Evolutionary conservation across 1,140 invertebrate genomes (phyloP).

Genomic region (Aplysia californica): DNA sequence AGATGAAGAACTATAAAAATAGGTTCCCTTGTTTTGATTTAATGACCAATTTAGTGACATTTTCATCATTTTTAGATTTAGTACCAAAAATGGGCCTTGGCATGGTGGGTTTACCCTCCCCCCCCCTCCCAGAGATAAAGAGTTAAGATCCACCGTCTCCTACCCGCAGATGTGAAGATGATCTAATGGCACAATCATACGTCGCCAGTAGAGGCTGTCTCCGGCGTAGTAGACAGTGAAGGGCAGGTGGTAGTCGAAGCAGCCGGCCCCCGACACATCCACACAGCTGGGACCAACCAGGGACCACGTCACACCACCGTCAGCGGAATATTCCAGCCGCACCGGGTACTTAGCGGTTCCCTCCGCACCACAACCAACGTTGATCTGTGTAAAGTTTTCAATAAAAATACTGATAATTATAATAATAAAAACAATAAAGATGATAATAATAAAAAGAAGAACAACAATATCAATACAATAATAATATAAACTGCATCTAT

Average conservation of each 20-base stretch:
- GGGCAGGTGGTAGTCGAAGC: conserved; percentile 50
- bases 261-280: conserved; percentile 40
- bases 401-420: conserved; percentile 2
- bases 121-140: too few relatives aligned
- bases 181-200: conserved; percentile 65
- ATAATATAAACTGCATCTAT: background rate
- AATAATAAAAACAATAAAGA: background rate
- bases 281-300: conserved; percentile 59
- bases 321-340: conserved; percentile 65
- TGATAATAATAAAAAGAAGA: conserved; percentile 2
- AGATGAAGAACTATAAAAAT: too few relatives aligned
- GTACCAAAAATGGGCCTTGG: too few relatives aligned
- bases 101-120: too few relatives aligned
- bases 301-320: conserved; percentile 66
- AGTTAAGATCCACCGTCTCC: too few relatives aligned
- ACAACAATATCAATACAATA: background rate
- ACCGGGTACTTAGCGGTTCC: conserved; percentile 63
- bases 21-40: too few relatives aligned
- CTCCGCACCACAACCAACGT: conserved; percentile 67
- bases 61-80: too few relatives aligned
- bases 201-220: conserved; percentile 62
- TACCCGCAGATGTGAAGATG: conserved; percentile 68
- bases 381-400: conserved; percentile 63
- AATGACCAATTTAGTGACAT: too few relatives aligned
- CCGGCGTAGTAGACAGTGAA: conserved; percentile 67